Evolutionary conservation across 2,888 invertebrate species (phyloP), one percentile per base, ranked within the genome.

Genomic region (Thymelicus lineola): DNA sequence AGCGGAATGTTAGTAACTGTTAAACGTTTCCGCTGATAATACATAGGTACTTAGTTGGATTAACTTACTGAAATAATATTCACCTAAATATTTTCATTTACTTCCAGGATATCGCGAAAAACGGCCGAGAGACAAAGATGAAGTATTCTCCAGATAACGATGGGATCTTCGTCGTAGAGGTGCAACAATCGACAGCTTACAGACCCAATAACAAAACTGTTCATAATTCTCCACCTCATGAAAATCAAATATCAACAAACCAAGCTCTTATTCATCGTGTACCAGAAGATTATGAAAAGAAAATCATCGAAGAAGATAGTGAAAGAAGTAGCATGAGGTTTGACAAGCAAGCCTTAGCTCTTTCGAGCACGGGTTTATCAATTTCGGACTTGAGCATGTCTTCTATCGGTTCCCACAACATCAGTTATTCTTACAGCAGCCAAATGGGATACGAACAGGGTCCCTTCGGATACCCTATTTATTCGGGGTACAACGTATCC

Each of bases 321-420:
- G 89, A 91, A 70, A 82, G 75, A 73, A 85, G 82, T 66, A 88
- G 82, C 61, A 83, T 75, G 0, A 87, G 86, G 74, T 87, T 85
- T 42, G 86, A 87, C 9, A 86, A 81, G 71, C 94, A 90, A 85
- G 89, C 94, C 5, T 82, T 95, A 65, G 94, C 95, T 0, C 87
- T 95, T 66, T 95, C 95, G 28, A 96, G 96, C 80, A 97, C 97
- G 0, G 98, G 98, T 0, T 94, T 98, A 2, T 97, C 97, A 6
- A 97, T 97, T 81, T 97, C 97, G 6, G 97, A 97, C 81, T 93
- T 97, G 0, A 97, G 97, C 80, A 94, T 97, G 81, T 96, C 96
- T 15, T 97, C 97, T 38, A 94, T 95, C 60, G 95, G 95, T 14
- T 95, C 96, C 46, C 95, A 96, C 69, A 96, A 96, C 83, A 96